phyloP scores from a whole-genome alignment of 2,113 vertebrate genomes.

The Colaptes auratus region DNA sequence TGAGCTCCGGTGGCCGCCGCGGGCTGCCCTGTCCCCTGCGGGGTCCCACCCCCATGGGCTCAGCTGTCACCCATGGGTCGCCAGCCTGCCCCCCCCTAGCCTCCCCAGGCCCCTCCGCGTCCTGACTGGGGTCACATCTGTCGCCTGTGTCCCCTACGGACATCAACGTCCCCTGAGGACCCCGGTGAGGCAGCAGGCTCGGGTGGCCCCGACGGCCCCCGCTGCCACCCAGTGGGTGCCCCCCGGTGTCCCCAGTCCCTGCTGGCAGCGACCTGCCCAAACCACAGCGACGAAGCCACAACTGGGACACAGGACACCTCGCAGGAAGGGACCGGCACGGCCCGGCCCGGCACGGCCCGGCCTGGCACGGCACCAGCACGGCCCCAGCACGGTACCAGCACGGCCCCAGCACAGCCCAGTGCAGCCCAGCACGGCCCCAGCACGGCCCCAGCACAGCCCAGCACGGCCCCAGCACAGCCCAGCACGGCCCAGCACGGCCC shows the following conservation, averaged over 20 bases:
- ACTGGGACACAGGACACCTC: background rate
- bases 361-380: no score
- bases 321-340: background rate
- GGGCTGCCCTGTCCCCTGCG: background rate
- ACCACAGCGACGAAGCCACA: background rate
- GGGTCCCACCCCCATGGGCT: background rate
- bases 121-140: background rate
- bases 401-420: background rate
- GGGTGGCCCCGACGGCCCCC: accelerated
- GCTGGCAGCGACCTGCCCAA: background rate
- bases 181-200: background rate
- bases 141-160: background rate
- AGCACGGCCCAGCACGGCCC: background rate
- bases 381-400: background rate
- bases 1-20: background rate
- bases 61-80: no score
- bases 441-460: background rate
- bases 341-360: background rate
- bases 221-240: background rate
- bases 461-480: background rate
- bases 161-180: background rate
- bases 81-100: background rate
- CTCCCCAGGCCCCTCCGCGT: background rate
- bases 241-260: background rate
- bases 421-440: background rate